Conservation (phyloP, 2,113 vertebrate genomes). For the Brachyistius frenatus region DNA sequence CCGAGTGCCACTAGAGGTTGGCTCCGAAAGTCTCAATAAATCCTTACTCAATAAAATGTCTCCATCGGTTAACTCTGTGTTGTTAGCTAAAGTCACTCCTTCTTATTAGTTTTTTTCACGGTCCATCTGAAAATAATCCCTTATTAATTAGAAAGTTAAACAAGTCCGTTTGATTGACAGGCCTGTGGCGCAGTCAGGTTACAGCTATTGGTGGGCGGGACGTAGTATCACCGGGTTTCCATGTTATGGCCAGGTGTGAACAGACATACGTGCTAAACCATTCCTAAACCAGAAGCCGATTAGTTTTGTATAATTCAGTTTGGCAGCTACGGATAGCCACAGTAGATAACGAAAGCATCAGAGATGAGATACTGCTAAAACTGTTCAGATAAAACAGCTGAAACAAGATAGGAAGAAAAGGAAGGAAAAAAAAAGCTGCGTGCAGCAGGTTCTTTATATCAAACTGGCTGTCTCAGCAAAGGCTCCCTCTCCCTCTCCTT, state of each 20-base stretch:
- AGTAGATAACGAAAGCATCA: constrained; percentile 7
- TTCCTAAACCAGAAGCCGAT: neutral
- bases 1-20: too few species aligned
- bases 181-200: too few species aligned
- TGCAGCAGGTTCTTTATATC: neutral
- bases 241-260: neutral
- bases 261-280: neutral
- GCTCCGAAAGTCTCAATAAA: too few species aligned
- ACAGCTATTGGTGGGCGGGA: too few species aligned
- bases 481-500: constrained; percentile 17
- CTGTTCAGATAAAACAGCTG: neutral
- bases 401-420: constrained; percentile 5
- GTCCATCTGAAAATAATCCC: too few species aligned
- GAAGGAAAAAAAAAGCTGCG: neutral
- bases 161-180: too few species aligned
- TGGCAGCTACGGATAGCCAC: neutral
- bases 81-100: too few species aligned
- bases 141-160: too few species aligned
- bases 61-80: too few species aligned
- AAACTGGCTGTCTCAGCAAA: constrained; percentile 46
- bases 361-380: neutral
- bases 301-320: neutral
- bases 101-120: too few species aligned
- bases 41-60: too few species aligned
- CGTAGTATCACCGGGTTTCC: too few species aligned